phyloP scores from a whole-genome alignment of 1,140 invertebrate genomes.

The Holotrichia oblita region DNA sequence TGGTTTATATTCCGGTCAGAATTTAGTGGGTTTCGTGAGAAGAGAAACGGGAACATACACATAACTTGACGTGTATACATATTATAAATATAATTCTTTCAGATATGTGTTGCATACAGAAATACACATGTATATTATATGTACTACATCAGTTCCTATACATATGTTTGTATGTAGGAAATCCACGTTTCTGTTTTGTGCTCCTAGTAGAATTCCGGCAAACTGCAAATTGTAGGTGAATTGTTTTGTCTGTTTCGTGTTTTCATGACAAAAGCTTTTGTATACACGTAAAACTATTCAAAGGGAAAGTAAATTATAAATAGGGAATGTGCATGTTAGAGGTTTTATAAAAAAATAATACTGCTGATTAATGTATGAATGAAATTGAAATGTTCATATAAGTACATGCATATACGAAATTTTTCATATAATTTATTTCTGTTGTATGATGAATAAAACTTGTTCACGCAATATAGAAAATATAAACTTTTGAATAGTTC shows the following conservation, averaged over 20 bases:
- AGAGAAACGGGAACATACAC: slow-evolving; percentile 3
- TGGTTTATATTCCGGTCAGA: background rate
- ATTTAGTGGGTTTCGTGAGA: slow-evolving; percentile 16
- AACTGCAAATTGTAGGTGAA: background rate
- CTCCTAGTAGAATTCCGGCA: background rate
- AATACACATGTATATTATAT: background rate
- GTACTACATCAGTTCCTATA: too few species aligned
- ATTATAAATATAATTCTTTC: background rate
- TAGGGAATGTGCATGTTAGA: too few species aligned
- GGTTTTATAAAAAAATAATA: too few species aligned
- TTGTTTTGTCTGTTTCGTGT: background rate
- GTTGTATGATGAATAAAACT: too few species aligned
- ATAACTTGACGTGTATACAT: background rate
- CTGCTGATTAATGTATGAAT: too few species aligned
- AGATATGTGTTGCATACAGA: background rate
- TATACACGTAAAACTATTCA: background rate
- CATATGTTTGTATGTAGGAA: background rate
- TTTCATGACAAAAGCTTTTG: background rate
- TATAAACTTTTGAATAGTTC: too few species aligned
- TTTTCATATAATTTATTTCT: too few species aligned
- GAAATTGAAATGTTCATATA: too few species aligned
- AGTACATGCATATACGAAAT: too few species aligned
- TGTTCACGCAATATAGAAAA: too few species aligned
- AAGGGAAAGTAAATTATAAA: too few species aligned
- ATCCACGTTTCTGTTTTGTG: background rate